Evolutionary conservation across 2,113 vertebrate genomes (phyloP).

Genomic region (Gracilinanus agilis): DNA sequence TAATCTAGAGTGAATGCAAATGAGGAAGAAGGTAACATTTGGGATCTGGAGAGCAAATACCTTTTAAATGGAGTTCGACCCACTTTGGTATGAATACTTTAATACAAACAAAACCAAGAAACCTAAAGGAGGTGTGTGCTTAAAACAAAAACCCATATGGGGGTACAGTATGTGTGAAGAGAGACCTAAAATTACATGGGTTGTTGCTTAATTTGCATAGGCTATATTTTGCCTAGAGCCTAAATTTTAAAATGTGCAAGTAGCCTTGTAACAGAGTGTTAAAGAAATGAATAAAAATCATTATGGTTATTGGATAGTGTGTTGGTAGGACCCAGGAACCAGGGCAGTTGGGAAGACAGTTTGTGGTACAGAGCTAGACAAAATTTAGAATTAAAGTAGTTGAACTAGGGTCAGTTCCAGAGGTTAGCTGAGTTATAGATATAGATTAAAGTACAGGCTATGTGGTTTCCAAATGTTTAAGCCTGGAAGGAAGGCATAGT

Average conservation of each 20-base stretch:
- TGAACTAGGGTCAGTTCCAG: background rate
- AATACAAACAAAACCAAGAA: constrained; percentile 14
- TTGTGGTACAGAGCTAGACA: background rate
- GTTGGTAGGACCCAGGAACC: background rate
- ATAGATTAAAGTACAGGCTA: background rate
- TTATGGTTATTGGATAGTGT: background rate
- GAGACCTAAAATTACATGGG: constrained; percentile 27
- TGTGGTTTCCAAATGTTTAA: background rate
- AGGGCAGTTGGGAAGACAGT: background rate
- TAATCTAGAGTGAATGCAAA: background rate
- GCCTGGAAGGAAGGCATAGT: background rate
- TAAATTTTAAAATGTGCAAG: constrained; percentile 51
- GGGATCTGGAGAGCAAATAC: background rate
- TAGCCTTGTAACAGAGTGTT: background rate
- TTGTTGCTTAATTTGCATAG: constrained; percentile 29
- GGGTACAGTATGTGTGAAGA: constrained; percentile 14
- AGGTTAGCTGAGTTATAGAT: background rate
- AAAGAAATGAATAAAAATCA: background rate
- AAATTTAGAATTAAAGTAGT: background rate
- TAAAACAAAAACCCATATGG: constrained; percentile 9
- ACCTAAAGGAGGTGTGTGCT: background rate
- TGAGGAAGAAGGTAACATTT: background rate
- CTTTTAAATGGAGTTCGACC: constrained; percentile 1
- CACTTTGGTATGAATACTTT: background rate
- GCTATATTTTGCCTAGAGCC: constrained; percentile 27